A percentile compares a stretch with the other conserved stretches of the same genome.
These are phyloP conservation scores for Blennius ocellaris DNA, from an alignment of 2,113 vertebrate species.

Conservation along the genomic window DNA sequence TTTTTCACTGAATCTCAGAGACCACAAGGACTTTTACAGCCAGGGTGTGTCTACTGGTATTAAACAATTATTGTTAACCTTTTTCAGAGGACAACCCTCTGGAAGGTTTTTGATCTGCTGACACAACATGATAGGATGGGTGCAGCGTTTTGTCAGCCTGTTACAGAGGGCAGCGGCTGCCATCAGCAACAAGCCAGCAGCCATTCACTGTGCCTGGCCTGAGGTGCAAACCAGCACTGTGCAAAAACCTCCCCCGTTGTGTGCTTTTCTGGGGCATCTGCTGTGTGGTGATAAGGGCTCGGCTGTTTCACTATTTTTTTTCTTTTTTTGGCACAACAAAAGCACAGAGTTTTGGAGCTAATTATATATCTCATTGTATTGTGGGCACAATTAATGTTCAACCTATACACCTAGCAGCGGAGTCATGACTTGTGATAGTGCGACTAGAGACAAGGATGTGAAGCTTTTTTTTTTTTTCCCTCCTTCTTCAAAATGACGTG, in stretches of 20 bases:
- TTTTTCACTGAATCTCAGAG: too few relatives aligned
- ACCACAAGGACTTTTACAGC: too few relatives aligned
- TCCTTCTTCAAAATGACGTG: conserved; percentile 1
- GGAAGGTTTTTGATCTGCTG: conserved; percentile 43
- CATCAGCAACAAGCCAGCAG: conserved; percentile 59
- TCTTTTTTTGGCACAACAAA: conserved; percentile 1
- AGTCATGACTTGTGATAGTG: conserved; percentile 30
- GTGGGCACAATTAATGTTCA: conserved; percentile 41
- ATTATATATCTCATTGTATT: conserved; percentile 66
- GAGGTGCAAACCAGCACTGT: conserved; percentile 56
- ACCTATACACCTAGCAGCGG: conserved; percentile 12
- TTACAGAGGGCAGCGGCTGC: conserved; percentile 53
- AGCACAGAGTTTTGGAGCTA: conserved; percentile 56
- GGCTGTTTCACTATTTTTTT: conserved; percentile 57
- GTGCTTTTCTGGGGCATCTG: conserved; percentile 69
- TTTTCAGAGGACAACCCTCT: conserved; percentile 4
- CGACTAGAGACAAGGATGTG: conserved; percentile 8
- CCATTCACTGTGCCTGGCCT: conserved; percentile 38
- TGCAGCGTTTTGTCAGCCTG: conserved; percentile 60
- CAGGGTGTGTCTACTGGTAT: neutral
- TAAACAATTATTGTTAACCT: neutral
- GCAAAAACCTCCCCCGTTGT: conserved; percentile 49
- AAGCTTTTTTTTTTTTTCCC: neutral
- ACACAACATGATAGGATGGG: conserved; percentile 48
- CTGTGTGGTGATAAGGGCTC: conserved; percentile 69